These are phyloP conservation scores for Zaprionus ornatus DNA, from an alignment of 1,140 invertebrate genomes.

Conservation along the genomic window DNA sequence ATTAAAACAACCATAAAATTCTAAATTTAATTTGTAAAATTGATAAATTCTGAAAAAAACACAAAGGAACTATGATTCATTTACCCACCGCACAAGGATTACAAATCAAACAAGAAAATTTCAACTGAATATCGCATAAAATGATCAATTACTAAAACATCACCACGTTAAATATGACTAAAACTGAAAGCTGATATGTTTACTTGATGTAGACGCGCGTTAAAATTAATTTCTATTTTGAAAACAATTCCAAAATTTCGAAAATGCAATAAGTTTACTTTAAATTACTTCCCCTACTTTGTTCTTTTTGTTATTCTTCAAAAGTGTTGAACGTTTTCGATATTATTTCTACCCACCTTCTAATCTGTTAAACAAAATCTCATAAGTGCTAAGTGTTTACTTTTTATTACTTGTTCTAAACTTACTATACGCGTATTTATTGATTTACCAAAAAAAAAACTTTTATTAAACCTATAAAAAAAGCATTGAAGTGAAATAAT, in stretches of 20 bases:
- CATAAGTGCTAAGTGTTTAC: slow-evolving; percentile 42
- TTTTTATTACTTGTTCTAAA: slow-evolving; percentile 43
- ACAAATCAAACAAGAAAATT: slow-evolving; percentile 7
- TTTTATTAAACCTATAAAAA: slow-evolving; percentile 27
- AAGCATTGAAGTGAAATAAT: slow-evolving; percentile 15
- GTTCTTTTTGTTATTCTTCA: slow-evolving; percentile 33
- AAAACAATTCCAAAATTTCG: slow-evolving; percentile 30
- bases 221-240: background rate
- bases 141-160: slow-evolving; percentile 1
- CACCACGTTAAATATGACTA: background rate
- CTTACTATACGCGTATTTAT: slow-evolving; percentile 23
- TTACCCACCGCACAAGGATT: background rate
- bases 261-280: slow-evolving; percentile 41
- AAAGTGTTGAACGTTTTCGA: slow-evolving; percentile 1
- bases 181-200: slow-evolving; percentile 16
- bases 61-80: background rate
- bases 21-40: background rate
- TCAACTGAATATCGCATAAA: slow-evolving; percentile 3
- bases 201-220: background rate
- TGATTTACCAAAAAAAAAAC: slow-evolving; percentile 23
- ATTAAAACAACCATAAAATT: background rate
- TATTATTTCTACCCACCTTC: background rate
- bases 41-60: slow-evolving; percentile 8
- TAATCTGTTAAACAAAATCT: slow-evolving; percentile 35
- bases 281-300: slow-evolving; percentile 18